Percentiles rank a stretch among this genome's conserved stretches.
Evolutionary conservation across 1,140 invertebrate species (phyloP).

Genomic region (Nixonia krombeini): DNA sequence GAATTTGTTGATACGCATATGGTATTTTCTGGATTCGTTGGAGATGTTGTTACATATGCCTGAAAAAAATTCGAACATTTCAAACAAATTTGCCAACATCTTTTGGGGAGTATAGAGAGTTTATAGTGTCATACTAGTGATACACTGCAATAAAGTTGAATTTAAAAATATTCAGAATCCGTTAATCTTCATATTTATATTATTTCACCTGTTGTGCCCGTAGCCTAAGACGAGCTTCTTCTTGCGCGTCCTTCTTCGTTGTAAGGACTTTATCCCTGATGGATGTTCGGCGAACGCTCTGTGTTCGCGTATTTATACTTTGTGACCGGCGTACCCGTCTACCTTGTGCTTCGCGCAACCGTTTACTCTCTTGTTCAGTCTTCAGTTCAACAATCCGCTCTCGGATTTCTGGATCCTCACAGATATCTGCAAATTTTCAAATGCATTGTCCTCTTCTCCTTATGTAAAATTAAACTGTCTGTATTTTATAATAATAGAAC

Average conservation of each 20-base stretch:
- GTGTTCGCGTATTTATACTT: slow-evolving; percentile 79
- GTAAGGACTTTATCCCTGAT: slow-evolving; percentile 93
- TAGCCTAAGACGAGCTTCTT: slow-evolving; percentile 86
- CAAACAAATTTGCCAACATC: too few species aligned
- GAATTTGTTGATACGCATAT: slow-evolving; percentile 46
- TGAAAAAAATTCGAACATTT: too few species aligned
- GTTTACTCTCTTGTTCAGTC: slow-evolving; percentile 89
- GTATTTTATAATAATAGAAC: too few species aligned
- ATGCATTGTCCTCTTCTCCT: too few species aligned
- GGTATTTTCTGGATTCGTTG: slow-evolving; percentile 54
- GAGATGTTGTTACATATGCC: slow-evolving; percentile 55
- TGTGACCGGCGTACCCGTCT: slow-evolving; percentile 76
- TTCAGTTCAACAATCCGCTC: slow-evolving; percentile 90
- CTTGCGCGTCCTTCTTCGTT: slow-evolving; percentile 94
- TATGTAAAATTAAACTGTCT: too few species aligned
- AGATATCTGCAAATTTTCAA: slow-evolving; percentile 94
- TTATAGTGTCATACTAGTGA: too few species aligned
- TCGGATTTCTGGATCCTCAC: slow-evolving; percentile 94
- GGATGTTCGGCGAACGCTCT: slow-evolving; percentile 94
- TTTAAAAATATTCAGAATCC: too few species aligned
- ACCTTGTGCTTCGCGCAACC: slow-evolving; percentile 76
- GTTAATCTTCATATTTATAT: too few species aligned
- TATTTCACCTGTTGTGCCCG: slow-evolving; percentile 76
- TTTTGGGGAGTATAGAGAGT: too few species aligned
- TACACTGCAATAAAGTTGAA: too few species aligned